These are phyloP conservation scores for Callimorpha dominula DNA, from an alignment of 2,888 invertebrate species.

Conservation along the genomic window DNA sequence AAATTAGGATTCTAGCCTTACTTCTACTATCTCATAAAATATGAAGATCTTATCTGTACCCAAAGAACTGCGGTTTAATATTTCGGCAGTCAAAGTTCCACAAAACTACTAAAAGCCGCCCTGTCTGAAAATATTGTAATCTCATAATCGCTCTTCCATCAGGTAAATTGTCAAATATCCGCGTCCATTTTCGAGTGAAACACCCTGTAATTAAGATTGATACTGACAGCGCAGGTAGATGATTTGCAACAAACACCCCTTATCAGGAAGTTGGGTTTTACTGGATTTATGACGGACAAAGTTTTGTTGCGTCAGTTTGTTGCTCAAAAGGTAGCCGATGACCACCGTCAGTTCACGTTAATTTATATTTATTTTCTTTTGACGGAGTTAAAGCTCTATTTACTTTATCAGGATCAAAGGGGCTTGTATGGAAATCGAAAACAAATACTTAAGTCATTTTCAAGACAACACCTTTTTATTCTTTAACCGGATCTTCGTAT, in stretches of 20 bases:
- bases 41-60: not conserved
- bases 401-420: not conserved
- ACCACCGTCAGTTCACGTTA: not conserved
- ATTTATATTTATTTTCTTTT: slow-evolving; percentile 2
- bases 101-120: slow-evolving; percentile 1
- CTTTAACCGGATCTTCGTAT: not conserved
- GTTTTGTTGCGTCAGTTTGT: slow-evolving; percentile 2
- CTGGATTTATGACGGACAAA: slow-evolving; percentile 8
- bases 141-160: slow-evolving; percentile 30
- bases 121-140: slow-evolving; percentile 22
- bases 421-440: not conserved
- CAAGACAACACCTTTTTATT: not conserved
- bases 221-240: slow-evolving; percentile 53
- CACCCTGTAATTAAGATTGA: slow-evolving; percentile 61
- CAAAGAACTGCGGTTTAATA: not conserved
- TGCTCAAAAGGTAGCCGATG: not conserved
- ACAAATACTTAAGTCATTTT: not conserved
- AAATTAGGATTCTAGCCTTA: no score
- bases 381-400: not conserved
- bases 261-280: slow-evolving; percentile 37
- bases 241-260: slow-evolving; percentile 52
- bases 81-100: not conserved
- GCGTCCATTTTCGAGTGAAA: slow-evolving; percentile 33
- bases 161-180: slow-evolving; percentile 42
- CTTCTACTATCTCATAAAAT: no score